Percentiles rank a stretch among this genome's conserved stretches.
phyloP scores from a whole-genome alignment of 2,888 invertebrate genomes.

The Oegoconia quadripuncta region DNA sequence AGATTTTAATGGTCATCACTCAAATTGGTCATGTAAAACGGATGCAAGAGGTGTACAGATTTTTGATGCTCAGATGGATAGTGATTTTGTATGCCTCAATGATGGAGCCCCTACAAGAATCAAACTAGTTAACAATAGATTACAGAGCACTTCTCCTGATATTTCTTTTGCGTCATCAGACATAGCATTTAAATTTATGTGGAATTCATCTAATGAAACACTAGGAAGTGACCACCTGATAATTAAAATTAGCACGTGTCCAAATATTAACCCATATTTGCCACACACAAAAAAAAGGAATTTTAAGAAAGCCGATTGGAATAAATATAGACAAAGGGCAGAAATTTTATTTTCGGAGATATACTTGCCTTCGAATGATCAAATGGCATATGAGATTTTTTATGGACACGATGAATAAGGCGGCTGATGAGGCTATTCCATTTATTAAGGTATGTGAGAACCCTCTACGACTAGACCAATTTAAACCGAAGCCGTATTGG shows the following conservation, averaged over 20 bases:
- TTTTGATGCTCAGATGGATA: neutral
- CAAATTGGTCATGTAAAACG: too few relatives aligned
- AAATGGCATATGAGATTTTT: neutral
- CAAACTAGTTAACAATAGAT: neutral
- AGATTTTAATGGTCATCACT: slow-evolving; percentile 3
- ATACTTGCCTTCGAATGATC: neutral
- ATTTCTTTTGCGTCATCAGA: neutral
- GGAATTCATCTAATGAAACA: neutral
- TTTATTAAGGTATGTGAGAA: slow-evolving; percentile 5
- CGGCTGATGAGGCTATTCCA: slow-evolving; percentile 5
- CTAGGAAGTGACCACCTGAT: too few relatives aligned
- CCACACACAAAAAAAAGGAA: neutral
- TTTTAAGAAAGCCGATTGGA: neutral
- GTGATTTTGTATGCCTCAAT: neutral
- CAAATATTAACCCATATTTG: neutral
- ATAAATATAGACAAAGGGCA: neutral
- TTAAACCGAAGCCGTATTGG: slow-evolving; percentile 5
- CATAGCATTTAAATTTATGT: neutral
- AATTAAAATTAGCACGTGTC: neutral
- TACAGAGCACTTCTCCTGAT: slow-evolving; percentile 1
- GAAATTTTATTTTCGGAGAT: neutral
- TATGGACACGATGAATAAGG: neutral
- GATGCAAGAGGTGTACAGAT: neutral
- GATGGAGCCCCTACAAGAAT: neutral
- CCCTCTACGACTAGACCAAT: slow-evolving; percentile 1